phyloP scores from a whole-genome alignment of 2,113 vertebrate species.

The Petrocephalus microphthalmus region DNA sequence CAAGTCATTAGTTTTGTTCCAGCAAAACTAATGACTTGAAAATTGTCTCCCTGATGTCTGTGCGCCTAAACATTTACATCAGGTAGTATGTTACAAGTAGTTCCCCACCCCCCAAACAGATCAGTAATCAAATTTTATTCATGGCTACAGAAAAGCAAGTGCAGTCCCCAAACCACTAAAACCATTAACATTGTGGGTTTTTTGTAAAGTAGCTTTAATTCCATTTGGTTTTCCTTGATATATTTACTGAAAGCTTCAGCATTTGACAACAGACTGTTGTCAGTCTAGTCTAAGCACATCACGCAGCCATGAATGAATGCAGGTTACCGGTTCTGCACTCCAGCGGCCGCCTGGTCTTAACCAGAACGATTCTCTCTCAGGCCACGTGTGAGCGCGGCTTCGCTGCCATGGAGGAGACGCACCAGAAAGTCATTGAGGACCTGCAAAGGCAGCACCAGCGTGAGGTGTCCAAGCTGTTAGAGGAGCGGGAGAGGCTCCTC shows the following conservation, averaged over 20 bases:
- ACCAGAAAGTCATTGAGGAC: conserved; percentile 92
- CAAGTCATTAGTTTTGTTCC: not conserved
- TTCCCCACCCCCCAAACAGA: not conserved
- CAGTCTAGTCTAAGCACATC: not conserved
- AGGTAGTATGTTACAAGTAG: not conserved
- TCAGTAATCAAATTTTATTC: not conserved
- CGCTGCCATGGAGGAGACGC: conserved; percentile 93
- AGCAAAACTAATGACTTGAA: not conserved
- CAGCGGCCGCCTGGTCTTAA: not conserved
- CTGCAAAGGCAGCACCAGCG: conserved; percentile 91
- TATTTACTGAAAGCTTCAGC: not conserved
- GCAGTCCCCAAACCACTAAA: not conserved
- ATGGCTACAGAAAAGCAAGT: not conserved
- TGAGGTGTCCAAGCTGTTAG: conserved; percentile 85
- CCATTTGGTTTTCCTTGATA: not conserved
- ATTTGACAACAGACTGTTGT: not conserved
- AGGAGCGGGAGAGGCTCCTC: conserved; percentile 87
- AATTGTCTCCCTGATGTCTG: not conserved
- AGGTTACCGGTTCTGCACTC: not conserved
- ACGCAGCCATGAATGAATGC: not conserved
- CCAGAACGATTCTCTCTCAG: conserved; percentile 47
- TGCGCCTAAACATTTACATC: not conserved
- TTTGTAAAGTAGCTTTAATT: not conserved
- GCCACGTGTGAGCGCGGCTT: conserved; percentile 95
- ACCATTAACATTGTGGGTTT: not conserved